Evolutionary conservation across 2,888 invertebrate genomes (phyloP), one percentile per base, ranked within the genome.

Genomic region (Pharmacophagus antenor): DNA sequence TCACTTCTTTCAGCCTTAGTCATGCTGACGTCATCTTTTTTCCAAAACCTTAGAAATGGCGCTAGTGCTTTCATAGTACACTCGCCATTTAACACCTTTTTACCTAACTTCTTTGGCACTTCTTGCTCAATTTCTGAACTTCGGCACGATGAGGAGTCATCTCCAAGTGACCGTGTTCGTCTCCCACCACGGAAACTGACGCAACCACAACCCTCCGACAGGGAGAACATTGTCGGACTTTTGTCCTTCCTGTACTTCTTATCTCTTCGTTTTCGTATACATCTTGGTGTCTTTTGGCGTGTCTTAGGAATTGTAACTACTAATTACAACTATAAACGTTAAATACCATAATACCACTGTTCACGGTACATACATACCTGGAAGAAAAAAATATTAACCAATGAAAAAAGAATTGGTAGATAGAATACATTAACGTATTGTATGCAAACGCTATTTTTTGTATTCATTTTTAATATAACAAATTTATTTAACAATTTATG

Each of bases 1-100:
- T 94, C 82, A 95, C 95, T 94, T 90, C 94, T 92, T 84, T 95
- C 95, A 60, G 94, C 93, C 80, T 94, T 94, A 21, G 94, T 94
- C 94, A 95, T 95, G 84, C 94, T 94, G 80, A 94, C 92, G 67
- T 94, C 93, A 67, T 93, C 93, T 66, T 93, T 92, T 63, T 93
- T 92, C 92, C 94, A 94, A 72, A 94, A 93, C 70, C 92, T 92
- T 67, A 94, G 91, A 73, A 95, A 92, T 0, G 93, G 93, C 70
- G 93, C 92, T 70, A 93, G 75, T 37, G 92, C 88, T 63, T 91
- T 90, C 70, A 92, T 85, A 17, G 91, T 89, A 66, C 87, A 88
- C 69, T 91, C 89, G 62, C 85, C 82, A 67, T 84, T 83, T 37
- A 87, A 74, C 46, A 88, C 71, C 63, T 82, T 76, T 61, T 79